These are phyloP conservation scores for Sciurus niger DNA, from an alignment of 2,113 vertebrate genomes.

Conservation along the genomic window DNA sequence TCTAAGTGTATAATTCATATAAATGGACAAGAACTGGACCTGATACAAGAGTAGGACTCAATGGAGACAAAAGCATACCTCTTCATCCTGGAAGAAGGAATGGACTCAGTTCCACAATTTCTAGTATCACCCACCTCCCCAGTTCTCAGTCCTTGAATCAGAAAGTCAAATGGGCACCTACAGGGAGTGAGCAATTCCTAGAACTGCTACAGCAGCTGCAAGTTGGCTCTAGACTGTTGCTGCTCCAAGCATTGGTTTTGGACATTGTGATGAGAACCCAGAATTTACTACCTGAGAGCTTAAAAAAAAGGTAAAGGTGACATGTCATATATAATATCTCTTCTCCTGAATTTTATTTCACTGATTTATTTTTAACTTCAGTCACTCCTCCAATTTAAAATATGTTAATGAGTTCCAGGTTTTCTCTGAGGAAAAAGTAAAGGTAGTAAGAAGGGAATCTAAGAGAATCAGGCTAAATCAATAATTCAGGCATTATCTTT, in stretches of 20 bases:
- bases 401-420: not conserved
- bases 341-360: not conserved
- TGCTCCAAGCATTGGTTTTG: too few species aligned
- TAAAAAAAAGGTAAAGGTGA: not conserved
- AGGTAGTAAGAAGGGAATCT: not conserved
- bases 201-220: not conserved
- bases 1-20: not conserved
- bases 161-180: not conserved
- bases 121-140: accelerated
- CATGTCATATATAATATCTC: not conserved
- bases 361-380: not conserved
- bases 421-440: not conserved
- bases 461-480: not conserved
- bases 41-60: not conserved
- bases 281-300: not conserved
- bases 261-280: not conserved
- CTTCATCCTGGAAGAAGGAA: not conserved
- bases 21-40: not conserved
- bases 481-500: not conserved
- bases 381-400: not conserved
- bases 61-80: not conserved
- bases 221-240: not conserved
- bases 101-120: accelerated
- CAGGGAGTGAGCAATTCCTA: not conserved
- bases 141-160: not conserved